phyloP scores from a whole-genome alignment of 1,140 invertebrate genomes.

The Drosophila cardini region DNA sequence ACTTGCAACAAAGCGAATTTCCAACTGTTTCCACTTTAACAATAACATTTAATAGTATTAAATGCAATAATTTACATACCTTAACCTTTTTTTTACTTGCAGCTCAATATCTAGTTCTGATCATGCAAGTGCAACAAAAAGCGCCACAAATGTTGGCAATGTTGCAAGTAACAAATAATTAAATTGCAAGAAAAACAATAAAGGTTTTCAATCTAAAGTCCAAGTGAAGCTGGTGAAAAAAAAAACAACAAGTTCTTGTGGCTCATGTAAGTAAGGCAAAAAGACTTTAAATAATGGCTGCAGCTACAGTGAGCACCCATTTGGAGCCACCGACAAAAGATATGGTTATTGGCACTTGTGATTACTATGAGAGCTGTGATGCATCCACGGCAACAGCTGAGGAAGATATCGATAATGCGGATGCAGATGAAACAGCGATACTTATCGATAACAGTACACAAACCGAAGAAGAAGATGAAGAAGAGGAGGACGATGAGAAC shows the following conservation, averaged over 20 bases:
- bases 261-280: neutral
- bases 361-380: constrained; percentile 51
- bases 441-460: constrained; percentile 74
- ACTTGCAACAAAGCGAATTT: neutral
- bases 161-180: neutral
- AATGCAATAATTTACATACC: too few species aligned
- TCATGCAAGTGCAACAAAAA: constrained; percentile 1
- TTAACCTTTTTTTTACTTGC: neutral
- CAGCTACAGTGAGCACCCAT: constrained; percentile 59
- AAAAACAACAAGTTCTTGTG: neutral
- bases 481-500: constrained; percentile 17
- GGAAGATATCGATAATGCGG: neutral
- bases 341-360: constrained; percentile 64
- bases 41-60: too few species aligned
- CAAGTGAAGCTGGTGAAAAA: neutral
- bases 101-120: neutral
- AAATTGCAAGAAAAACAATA: neutral
- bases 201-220: constrained; percentile 6
- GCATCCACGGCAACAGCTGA: neutral
- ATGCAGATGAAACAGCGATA: constrained; percentile 33
- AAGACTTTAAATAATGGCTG: constrained; percentile 55
- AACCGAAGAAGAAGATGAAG: constrained; percentile 53
- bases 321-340: constrained; percentile 47
- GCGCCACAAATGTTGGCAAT: neutral
- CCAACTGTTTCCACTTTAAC: neutral